phyloP scores from a whole-genome alignment of 92 coral and sea anemone genomes.

The Hydrozoanthus gracilis region DNA sequence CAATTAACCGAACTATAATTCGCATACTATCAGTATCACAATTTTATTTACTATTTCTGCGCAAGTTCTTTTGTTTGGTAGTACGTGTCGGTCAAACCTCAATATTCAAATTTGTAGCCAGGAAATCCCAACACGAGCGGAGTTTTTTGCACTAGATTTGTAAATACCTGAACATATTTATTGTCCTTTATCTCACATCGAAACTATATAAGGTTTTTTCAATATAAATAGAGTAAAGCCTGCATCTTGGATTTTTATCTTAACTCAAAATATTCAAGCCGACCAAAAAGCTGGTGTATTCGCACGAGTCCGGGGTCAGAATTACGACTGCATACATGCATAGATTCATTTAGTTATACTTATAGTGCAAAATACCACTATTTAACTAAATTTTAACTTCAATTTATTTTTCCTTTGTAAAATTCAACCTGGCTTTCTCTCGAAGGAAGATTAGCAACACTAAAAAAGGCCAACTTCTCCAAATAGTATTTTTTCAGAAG shows the following conservation, averaged over 20 bases:
- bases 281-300: no score
- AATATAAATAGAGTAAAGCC: neutral
- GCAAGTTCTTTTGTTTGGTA: conserved; percentile 49
- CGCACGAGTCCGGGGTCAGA: no score
- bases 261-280: no score
- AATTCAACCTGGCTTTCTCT: neutral
- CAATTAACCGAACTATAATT: no score
- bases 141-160: neutral
- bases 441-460: neutral
- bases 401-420: neutral
- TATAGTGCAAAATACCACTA: neutral
- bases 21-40: neutral
- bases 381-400: neutral
- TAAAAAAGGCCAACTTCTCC: neutral
- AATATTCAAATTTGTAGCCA: conserved; percentile 38
- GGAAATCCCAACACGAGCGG: neutral
- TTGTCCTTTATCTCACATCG: no score
- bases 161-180: neutral
- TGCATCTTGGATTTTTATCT: neutral
- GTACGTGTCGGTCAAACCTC: conserved; percentile 49
- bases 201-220: neutral
- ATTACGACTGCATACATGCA: conserved; percentile 25
- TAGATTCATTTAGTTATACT: conserved; percentile 24
- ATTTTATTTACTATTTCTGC: neutral
- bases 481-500: neutral